These are phyloP conservation scores for Cyanoramphus novaezelandiae DNA, from an alignment of 2,113 vertebrate species.

Conservation along the genomic window DNA sequence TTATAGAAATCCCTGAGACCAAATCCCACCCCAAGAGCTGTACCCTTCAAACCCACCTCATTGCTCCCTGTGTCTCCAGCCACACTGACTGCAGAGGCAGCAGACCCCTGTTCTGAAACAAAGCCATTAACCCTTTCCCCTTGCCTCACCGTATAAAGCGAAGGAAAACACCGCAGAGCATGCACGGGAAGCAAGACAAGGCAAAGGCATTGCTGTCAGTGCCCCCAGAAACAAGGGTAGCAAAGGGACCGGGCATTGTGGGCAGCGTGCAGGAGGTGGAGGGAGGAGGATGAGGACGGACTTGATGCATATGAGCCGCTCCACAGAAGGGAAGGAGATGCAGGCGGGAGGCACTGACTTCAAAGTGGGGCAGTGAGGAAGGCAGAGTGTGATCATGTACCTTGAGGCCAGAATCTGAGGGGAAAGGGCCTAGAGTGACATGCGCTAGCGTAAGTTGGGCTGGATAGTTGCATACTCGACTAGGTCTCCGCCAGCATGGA, in stretches of 20 bases:
- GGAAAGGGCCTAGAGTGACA: conserved; percentile 83
- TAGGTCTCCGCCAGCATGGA: conserved; percentile 86
- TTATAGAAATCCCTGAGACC: background rate
- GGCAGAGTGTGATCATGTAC: conserved; percentile 74
- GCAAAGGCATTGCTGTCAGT: background rate
- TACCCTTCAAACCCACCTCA: background rate
- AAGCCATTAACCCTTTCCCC: background rate
- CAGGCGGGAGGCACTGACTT: background rate
- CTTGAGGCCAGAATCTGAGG: conserved; percentile 86
- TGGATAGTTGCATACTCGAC: conserved; percentile 96
- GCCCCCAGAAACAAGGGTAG: background rate
- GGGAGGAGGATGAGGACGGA: background rate
- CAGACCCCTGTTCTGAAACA: background rate
- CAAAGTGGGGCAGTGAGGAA: background rate
- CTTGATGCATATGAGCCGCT: background rate
- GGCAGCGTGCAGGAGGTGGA: background rate
- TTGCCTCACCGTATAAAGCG: background rate
- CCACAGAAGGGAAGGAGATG: background rate
- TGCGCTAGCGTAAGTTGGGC: conserved; percentile 87
- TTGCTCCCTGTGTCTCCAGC: background rate
- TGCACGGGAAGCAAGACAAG: conserved; percentile 18
- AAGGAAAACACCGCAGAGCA: background rate
- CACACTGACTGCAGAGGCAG: background rate
- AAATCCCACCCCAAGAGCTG: background rate
- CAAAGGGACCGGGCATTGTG: background rate